These are phyloP conservation scores for Megastigmus dorsalis DNA, from an alignment of 2,888 invertebrate genomes.

Conservation along the genomic window DNA sequence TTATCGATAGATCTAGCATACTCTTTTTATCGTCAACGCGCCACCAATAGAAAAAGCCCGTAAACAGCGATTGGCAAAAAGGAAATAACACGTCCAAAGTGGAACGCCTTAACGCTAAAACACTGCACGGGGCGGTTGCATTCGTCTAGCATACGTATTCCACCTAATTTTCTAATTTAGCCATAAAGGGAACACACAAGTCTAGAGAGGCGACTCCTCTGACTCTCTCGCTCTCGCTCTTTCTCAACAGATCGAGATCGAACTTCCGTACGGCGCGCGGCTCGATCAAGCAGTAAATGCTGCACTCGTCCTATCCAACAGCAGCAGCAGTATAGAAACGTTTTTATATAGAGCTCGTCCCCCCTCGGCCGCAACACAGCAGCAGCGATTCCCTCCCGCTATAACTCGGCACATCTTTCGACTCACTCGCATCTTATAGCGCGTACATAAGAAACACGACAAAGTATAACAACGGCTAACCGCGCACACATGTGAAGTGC, in stretches of 20 bases:
- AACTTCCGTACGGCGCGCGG: too few species aligned
- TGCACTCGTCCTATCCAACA: not conserved
- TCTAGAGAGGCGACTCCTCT: not conserved
- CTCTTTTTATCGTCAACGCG: too few species aligned
- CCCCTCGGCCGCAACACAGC: too few species aligned
- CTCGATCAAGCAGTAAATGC: slow-evolving; percentile 29
- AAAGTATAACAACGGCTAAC: slow-evolving; percentile 37
- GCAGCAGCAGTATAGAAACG: not conserved
- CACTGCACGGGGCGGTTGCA: not conserved
- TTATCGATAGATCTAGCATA: too few species aligned
- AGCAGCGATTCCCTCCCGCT: too few species aligned
- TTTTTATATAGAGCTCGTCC: slow-evolving; percentile 30
- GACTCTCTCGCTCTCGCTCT: slow-evolving; percentile 11
- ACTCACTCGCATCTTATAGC: not conserved
- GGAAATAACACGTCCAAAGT: slow-evolving; percentile 3
- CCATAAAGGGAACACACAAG: slow-evolving; percentile 13
- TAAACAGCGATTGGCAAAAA: too few species aligned
- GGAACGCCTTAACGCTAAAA: slow-evolving; percentile 29
- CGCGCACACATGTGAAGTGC: slow-evolving; percentile 12
- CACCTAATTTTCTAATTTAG: slow-evolving; percentile 33
- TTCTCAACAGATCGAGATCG: too few species aligned
- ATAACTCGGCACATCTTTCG: slow-evolving; percentile 26
- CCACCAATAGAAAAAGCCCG: too few species aligned
- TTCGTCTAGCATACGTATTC: too few species aligned
- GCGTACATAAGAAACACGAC: slow-evolving; percentile 27